These are phyloP conservation scores for Galendromus occidentalis DNA, from an alignment of 1,140 invertebrate genomes.

Conservation along the genomic window DNA sequence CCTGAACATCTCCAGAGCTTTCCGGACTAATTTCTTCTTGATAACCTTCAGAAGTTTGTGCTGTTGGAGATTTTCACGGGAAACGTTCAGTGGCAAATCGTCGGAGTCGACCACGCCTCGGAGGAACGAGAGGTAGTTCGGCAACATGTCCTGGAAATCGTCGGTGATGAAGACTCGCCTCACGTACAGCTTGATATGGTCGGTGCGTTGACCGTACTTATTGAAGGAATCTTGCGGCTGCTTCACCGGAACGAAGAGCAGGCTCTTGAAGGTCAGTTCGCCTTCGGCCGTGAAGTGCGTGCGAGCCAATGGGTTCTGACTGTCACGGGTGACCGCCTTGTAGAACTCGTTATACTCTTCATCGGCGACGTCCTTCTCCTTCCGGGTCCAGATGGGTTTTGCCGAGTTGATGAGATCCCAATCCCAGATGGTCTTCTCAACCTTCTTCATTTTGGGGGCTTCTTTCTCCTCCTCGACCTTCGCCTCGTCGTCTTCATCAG, in stretches of 20 bases:
- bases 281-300: slow-evolving; percentile 96
- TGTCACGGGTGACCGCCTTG: slow-evolving; percentile 76
- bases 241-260: slow-evolving; percentile 72
- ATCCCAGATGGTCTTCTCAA: slow-evolving; percentile 92
- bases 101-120: slow-evolving; percentile 97
- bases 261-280: slow-evolving; percentile 92
- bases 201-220: slow-evolving; percentile 75
- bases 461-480: slow-evolving; percentile 44
- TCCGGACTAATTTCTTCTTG: slow-evolving; percentile 93
- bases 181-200: slow-evolving; percentile 89
- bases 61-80: slow-evolving; percentile 83
- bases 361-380: slow-evolving; percentile 21
- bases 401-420: slow-evolving; percentile 73
- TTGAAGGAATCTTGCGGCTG: slow-evolving; percentile 84
- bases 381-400: slow-evolving; percentile 20
- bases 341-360: slow-evolving; percentile 50
- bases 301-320: slow-evolving; percentile 59
- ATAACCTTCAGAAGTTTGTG: slow-evolving; percentile 97
- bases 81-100: slow-evolving; percentile 94
- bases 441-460: slow-evolving; percentile 73
- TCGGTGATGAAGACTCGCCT: slow-evolving; percentile 96
- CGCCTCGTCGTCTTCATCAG: slow-evolving; percentile 41
- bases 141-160: slow-evolving; percentile 98
- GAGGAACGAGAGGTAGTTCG: slow-evolving; percentile 85
- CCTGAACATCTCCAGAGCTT: slow-evolving; percentile 94